phyloP scores from a whole-genome alignment of 1,140 invertebrate genomes.

The Globodera rostochiensis region DNA sequence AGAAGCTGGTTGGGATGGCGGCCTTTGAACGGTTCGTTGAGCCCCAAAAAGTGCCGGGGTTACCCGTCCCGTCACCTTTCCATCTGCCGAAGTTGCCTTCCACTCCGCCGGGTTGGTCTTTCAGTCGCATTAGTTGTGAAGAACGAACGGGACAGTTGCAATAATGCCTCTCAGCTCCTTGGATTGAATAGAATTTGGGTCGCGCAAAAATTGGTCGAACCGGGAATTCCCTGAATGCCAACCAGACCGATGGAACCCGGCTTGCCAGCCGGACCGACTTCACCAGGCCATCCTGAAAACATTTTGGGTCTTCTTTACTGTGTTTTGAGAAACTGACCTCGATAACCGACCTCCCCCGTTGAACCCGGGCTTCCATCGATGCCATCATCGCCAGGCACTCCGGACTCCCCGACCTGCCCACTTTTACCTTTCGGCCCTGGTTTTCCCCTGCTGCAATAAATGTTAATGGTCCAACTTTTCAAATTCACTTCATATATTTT shows the following conservation, averaged over 20 bases:
- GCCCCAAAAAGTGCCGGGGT: no score
- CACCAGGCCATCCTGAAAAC: slow-evolving; percentile 28
- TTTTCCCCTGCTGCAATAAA: background rate
- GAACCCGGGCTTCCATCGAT: background rate
- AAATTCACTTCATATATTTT: slow-evolving; percentile 27
- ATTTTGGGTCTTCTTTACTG: background rate
- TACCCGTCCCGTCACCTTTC: background rate
- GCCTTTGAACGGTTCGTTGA: background rate
- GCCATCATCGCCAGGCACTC: slow-evolving; percentile 10
- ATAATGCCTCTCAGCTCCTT: slow-evolving; percentile 35
- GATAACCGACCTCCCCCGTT: slow-evolving; percentile 11
- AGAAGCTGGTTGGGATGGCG: slow-evolving; percentile 18
- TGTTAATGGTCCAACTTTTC: slow-evolving; percentile 1
- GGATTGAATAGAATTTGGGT: slow-evolving; percentile 20
- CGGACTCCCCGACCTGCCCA: slow-evolving; percentile 23
- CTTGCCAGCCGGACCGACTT: slow-evolving; percentile 5
- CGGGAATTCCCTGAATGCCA: slow-evolving; percentile 25
- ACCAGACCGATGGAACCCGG: slow-evolving; percentile 8
- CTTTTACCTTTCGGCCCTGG: slow-evolving; percentile 17
- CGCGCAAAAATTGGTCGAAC: background rate
- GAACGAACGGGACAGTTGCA: slow-evolving; percentile 39
- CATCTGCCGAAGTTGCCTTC: slow-evolving; percentile 11
- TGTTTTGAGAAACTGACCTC: background rate
- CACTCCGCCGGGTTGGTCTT: slow-evolving; percentile 12
- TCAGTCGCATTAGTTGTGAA: slow-evolving; percentile 16